phyloP scores from a whole-genome alignment of 2,113 vertebrate genomes.

The Sakesphorus luctuosus region DNA sequence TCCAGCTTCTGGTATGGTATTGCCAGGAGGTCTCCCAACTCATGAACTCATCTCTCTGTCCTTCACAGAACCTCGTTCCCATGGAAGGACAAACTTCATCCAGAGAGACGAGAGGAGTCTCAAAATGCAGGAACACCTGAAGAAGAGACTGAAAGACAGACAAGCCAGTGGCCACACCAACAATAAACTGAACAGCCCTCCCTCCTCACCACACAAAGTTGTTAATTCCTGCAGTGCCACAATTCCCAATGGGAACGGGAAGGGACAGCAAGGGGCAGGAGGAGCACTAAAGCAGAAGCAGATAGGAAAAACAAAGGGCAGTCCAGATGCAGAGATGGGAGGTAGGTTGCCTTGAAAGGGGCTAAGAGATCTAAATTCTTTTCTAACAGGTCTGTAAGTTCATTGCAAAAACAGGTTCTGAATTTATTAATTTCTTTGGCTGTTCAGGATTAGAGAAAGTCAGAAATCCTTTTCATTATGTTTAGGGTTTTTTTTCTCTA shows the following conservation, averaged over 20 bases:
- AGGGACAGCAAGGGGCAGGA: conserved; percentile 62
- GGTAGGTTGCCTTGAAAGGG: conserved; percentile 49
- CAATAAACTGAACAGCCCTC: conserved; percentile 73
- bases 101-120: conserved; percentile 75
- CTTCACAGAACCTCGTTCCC: conserved; percentile 72
- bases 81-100: conserved; percentile 75
- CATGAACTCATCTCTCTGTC: not conserved
- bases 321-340: conserved; percentile 60
- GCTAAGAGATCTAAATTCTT: not conserved
- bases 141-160: conserved; percentile 78
- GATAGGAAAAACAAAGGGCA: conserved; percentile 69
- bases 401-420: not conserved
- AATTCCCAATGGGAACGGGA: conserved; percentile 71
- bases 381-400: not conserved
- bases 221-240: conserved; percentile 36
- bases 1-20: too few species aligned
- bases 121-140: conserved; percentile 81
- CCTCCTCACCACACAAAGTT: conserved; percentile 72
- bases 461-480: not conserved
- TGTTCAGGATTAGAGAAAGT: not conserved
- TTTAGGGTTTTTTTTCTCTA: not conserved
- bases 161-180: conserved; percentile 68
- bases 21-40: too few species aligned
- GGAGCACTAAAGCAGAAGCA: conserved; percentile 72
- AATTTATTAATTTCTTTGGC: not conserved